Evolutionary conservation across 2,888 invertebrate species (phyloP).

Genomic region (Cabera pusaria): DNA sequence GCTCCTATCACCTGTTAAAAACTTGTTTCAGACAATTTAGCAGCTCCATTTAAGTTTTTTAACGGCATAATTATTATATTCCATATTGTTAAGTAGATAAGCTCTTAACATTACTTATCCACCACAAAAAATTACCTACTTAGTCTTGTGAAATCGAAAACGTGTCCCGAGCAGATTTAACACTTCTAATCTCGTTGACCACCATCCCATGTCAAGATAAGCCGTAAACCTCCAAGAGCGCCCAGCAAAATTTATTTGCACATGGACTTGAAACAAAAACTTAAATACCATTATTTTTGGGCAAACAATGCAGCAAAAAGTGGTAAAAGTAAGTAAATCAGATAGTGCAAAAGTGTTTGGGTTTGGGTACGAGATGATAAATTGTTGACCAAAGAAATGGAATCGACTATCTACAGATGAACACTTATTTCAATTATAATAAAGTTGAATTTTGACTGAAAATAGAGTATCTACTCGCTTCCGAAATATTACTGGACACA

Average conservation of each 20-base stretch:
- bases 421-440: no score
- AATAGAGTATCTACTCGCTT: slow-evolving; percentile 14
- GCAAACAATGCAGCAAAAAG: slow-evolving; percentile 74
- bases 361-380: slow-evolving; percentile 66
- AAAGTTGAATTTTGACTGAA: slow-evolving; percentile 34
- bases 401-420: no score
- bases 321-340: slow-evolving; percentile 70
- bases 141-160: slow-evolving; percentile 50
- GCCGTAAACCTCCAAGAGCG: slow-evolving; percentile 47
- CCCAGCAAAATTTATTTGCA: slow-evolving; percentile 73
- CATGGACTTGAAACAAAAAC: slow-evolving; percentile 71
- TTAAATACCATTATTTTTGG: slow-evolving; percentile 55
- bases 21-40: no score
- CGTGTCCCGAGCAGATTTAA: slow-evolving; percentile 53
- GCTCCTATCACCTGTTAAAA: no score
- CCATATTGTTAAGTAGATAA: no score
- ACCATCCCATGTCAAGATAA: slow-evolving; percentile 58
- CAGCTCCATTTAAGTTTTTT: no score
- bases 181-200: slow-evolving; percentile 62
- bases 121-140: no score
- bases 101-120: no score
- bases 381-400: no score
- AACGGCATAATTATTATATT: no score
- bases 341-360: slow-evolving; percentile 71
- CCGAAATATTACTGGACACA: slow-evolving; percentile 35